These are phyloP conservation scores for Ormyrus nitidulus DNA, from an alignment of 2,888 invertebrate genomes.

Conservation along the genomic window DNA sequence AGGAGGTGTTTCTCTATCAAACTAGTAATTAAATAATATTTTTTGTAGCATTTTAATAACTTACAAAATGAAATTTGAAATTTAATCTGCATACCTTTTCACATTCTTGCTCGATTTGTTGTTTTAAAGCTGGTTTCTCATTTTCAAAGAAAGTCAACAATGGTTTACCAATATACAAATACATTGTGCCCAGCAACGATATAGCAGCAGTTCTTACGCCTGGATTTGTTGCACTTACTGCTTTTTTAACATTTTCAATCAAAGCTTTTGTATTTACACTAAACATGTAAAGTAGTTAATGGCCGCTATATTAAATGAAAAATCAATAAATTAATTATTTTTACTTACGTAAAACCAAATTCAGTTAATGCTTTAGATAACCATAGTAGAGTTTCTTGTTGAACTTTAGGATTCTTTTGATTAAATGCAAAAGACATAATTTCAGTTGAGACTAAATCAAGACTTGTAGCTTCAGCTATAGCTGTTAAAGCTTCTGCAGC, in stretches of 20 bases:
- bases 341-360: conserved; percentile 88
- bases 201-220: conserved; percentile 88
- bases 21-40: conserved; percentile 54
- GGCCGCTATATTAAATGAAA: neutral
- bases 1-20: conserved; percentile 66
- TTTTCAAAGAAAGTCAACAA: conserved; percentile 88
- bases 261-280: conserved; percentile 83
- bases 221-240: conserved; percentile 89
- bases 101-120: conserved; percentile 90
- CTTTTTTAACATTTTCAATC: conserved; percentile 88
- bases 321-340: neutral
- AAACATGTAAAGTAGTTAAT: too few relatives aligned
- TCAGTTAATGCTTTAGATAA: conserved; percentile 86
- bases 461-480: conserved; percentile 86
- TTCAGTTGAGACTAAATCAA: conserved; percentile 85
- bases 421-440: conserved; percentile 85
- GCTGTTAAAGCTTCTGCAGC: conserved; percentile 84
- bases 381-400: conserved; percentile 91
- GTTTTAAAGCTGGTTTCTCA: conserved; percentile 89
- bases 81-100: conserved; percentile 80
- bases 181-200: conserved; percentile 84
- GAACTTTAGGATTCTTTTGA: conserved; percentile 94
- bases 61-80: neutral
- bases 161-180: conserved; percentile 87
- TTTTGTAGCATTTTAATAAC: neutral